These are phyloP conservation scores for Nothoprocta perdicaria DNA, from an alignment of 2,113 vertebrate species.

Conservation along the genomic window DNA sequence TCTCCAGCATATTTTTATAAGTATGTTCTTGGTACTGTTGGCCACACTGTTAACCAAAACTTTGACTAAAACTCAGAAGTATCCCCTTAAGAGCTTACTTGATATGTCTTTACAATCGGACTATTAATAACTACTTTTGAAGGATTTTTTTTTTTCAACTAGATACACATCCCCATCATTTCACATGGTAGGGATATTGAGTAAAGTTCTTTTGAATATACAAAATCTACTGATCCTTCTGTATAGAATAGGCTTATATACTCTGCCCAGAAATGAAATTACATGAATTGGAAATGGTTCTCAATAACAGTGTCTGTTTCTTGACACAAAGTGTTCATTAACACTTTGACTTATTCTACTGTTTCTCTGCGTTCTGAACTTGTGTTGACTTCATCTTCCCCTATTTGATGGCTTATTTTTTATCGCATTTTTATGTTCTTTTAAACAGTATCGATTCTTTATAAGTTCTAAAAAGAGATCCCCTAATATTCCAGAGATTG, in stretches of 20 bases:
- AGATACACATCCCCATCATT: neutral
- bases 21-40: neutral
- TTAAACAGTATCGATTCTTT: neutral
- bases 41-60: neutral
- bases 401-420: neutral
- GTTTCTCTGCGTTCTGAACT: neutral
- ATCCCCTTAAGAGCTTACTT: neutral
- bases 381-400: neutral
- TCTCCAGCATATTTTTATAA: neutral
- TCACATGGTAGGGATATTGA: neutral
- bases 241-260: neutral
- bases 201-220: neutral
- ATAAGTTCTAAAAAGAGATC: neutral
- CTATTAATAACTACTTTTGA: neutral
- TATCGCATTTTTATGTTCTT: neutral
- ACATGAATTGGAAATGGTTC: neutral
- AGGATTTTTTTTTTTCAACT: neutral
- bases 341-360: neutral
- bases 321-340: neutral
- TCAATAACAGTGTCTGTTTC: neutral
- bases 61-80: accelerated
- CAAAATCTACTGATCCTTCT: neutral
- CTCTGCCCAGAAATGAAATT: neutral
- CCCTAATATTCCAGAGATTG: neutral
- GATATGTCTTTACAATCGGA: neutral